phyloP scores from a whole-genome alignment of 2,113 vertebrate genomes.

The Climacteris rufus region DNA sequence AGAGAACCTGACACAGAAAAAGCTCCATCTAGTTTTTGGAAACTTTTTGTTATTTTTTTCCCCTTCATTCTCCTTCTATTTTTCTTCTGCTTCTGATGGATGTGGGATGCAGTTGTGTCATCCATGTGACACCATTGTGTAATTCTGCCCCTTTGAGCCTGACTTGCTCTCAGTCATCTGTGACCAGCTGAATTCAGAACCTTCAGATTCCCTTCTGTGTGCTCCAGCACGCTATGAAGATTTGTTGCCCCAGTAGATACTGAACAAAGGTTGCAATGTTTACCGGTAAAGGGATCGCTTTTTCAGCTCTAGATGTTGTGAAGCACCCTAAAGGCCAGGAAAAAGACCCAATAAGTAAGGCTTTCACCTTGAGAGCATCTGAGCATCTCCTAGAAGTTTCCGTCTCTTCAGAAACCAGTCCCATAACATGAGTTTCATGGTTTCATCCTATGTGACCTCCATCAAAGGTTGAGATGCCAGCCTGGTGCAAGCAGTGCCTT shows the following conservation, averaged over 20 bases:
- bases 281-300: neutral
- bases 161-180: neutral
- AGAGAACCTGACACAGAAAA: neutral
- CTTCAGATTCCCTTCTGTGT: neutral
- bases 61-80: neutral
- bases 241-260: neutral
- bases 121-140: neutral
- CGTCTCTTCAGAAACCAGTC: neutral
- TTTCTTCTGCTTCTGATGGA: neutral
- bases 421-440: neutral
- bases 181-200: slow-evolving; percentile 11
- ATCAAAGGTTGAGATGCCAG: neutral
- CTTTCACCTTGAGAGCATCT: neutral
- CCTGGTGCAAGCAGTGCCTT: neutral
- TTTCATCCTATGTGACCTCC: neutral
- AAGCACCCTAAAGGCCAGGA: neutral
- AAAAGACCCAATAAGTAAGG: neutral
- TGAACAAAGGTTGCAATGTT: neutral
- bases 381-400: neutral
- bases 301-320: neutral
- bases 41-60: neutral
- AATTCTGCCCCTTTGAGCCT: neutral
- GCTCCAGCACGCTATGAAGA: neutral
- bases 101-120: neutral
- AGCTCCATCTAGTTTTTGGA: neutral